Evolutionary conservation across 1,140 invertebrate genomes (phyloP).

Genomic region (Pseudomyrmex gracilis): DNA sequence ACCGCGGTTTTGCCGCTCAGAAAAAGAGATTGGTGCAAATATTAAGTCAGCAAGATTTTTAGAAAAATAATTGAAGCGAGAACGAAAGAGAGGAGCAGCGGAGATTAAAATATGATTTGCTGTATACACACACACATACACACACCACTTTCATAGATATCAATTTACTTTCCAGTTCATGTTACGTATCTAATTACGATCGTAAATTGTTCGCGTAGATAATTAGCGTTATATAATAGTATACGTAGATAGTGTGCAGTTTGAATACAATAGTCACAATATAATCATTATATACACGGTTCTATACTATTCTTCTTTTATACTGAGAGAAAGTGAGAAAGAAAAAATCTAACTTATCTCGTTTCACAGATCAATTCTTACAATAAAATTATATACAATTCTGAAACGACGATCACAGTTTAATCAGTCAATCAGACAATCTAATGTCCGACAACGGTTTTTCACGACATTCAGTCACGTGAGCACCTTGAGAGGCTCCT

Average conservation of each 20-base stretch:
- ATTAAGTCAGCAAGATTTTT: slow-evolving; percentile 7
- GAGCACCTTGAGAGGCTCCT: slow-evolving; percentile 35
- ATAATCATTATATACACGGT: not conserved
- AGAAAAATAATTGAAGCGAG: slow-evolving; percentile 1
- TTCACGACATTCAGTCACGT: slow-evolving; percentile 29
- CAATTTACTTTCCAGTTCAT: not conserved
- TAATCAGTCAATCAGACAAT: slow-evolving; percentile 14
- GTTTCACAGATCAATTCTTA: slow-evolving; percentile 16
- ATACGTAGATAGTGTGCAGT: not conserved
- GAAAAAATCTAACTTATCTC: no score
- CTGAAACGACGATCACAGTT: slow-evolving; percentile 25
- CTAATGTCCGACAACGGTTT: slow-evolving; percentile 54
- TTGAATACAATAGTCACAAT: not conserved
- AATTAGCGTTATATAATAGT: not conserved
- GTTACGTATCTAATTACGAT: not conserved
- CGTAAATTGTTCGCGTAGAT: not conserved
- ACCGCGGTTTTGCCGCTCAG: not conserved
- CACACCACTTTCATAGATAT: not conserved
- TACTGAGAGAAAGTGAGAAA: no score
- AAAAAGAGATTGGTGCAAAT: not conserved
- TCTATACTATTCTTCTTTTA: no score
- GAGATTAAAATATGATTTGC: not conserved
- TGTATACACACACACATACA: not conserved
- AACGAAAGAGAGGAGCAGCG: not conserved
- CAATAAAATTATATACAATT: slow-evolving; percentile 61